These are phyloP conservation scores for Thaumatotibia leucotreta DNA, from an alignment of 1,140 invertebrate genomes.

Conservation along the genomic window DNA sequence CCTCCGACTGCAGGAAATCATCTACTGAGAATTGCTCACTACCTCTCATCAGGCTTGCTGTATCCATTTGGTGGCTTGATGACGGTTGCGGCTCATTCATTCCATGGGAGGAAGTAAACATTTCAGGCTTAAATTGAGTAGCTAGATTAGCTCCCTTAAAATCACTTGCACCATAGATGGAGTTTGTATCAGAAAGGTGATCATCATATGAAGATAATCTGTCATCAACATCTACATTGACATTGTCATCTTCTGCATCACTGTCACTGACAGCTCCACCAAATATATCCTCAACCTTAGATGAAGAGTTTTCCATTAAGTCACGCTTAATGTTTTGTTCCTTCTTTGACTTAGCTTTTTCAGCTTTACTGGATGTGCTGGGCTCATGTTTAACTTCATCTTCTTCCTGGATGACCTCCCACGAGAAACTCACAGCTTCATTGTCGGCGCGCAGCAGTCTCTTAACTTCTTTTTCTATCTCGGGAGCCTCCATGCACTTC, in stretches of 20 bases:
- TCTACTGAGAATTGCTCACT: neutral
- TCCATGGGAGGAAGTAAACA: constrained; percentile 41
- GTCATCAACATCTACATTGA: constrained; percentile 88
- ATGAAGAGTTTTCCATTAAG: constrained; percentile 40
- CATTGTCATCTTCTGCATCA: constrained; percentile 84
- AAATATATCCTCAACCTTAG: constrained; percentile 85
- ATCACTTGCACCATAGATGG: constrained; percentile 2
- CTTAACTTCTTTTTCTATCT: constrained; percentile 98
- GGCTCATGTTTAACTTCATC: constrained; percentile 82
- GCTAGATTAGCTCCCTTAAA: constrained; percentile 5
- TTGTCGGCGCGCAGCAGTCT: constrained; percentile 92
- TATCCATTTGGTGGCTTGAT: neutral
- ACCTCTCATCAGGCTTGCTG: neutral
- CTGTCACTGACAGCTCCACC: constrained; percentile 92
- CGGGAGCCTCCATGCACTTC: constrained; percentile 97
- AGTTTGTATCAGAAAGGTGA: constrained; percentile 82
- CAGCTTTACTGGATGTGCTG: constrained; percentile 49
- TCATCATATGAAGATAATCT: constrained; percentile 87
- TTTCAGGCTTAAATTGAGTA: constrained; percentile 21
- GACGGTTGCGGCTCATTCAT: constrained; percentile 45
- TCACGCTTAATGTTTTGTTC: constrained; percentile 42
- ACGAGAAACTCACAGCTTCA: constrained; percentile 92
- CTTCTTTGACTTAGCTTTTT: constrained; percentile 52
- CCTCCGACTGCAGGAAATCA: constrained; percentile 6
- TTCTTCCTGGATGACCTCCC: constrained; percentile 95